Evolutionary conservation across 2,113 vertebrate species (phyloP), one percentile per base, ranked within the genome.

Genomic region (Bubo blakistoni): DNA sequence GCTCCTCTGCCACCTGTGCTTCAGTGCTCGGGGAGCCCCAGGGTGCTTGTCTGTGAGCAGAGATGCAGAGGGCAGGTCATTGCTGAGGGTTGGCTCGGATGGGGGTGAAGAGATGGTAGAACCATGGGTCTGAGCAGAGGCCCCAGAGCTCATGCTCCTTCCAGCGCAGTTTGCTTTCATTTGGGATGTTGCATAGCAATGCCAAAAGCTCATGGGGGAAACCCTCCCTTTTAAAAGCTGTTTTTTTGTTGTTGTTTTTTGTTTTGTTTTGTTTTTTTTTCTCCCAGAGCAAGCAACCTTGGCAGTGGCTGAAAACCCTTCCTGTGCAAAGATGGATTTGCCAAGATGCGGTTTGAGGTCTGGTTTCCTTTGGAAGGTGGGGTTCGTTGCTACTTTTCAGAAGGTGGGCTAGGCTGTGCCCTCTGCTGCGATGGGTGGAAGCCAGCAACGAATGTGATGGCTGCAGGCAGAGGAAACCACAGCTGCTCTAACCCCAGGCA

Each of bases 21-120:
- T 36, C 0, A 1, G 47, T 69, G 69, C 69, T 18, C 0, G 0
- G 44, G 54, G 26, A 77, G 22, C 25, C 25, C 63, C 38, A 42
- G 82, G 29, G 25, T 84, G 65, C 69, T 76, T 4, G 5, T 57
- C 7, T 40, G 25, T 34, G 17, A 90, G 27, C 2, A 82, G 85
- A 29, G n/a, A 25, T 29, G 40, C 1, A 4, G 40, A 44, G 22
- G 40, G 19, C 34, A 42, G 38, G 54, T 54, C 40, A 19, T 5
- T 88, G 46, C 76, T 71, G 83, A 40, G 71, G 13, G 22, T 46
- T 49, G 62, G 15, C 72, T 78, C 2, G 4, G 34, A 2, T 24
- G 16, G 52, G 29, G 12, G 3, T 5, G 3, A 79, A 40, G 49
- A 67, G 13, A 7, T 30, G 18, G 30, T 22, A 81, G 49, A 52